phyloP scores from a whole-genome alignment of 2,797 vertebrate genomes.

The Rhinogobio ventralis region DNA sequence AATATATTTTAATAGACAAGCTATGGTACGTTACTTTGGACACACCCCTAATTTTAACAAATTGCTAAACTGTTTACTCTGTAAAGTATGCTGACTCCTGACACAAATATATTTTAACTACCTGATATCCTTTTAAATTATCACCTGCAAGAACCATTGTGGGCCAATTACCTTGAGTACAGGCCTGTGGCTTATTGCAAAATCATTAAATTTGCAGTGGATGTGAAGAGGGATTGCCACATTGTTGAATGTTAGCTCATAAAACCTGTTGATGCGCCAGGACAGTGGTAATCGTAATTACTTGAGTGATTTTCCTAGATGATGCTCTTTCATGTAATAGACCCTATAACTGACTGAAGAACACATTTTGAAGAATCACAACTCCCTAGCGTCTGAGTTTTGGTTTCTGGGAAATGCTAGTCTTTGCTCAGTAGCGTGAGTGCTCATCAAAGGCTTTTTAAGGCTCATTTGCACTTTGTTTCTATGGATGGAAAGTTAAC shows the following conservation, averaged over 20 bases:
- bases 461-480: slow-evolving; percentile 34
- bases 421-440: slow-evolving; percentile 13
- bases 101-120: not conserved
- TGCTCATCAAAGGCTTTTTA: slow-evolving; percentile 25
- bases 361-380: slow-evolving; percentile 6
- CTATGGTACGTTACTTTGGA: not conserved
- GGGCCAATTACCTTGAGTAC: not conserved
- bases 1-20: not conserved
- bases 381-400: slow-evolving; percentile 5
- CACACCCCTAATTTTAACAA: not conserved
- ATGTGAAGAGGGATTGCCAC: not conserved
- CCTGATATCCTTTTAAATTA: slow-evolving; percentile 7
- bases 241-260: not conserved
- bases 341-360: slow-evolving; percentile 5
- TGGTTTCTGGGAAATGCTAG: slow-evolving; percentile 16
- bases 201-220: slow-evolving; percentile 11
- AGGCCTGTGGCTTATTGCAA: not conserved
- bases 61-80: not conserved
- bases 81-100: not conserved
- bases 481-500: slow-evolving; percentile 48
- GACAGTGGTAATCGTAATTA: not conserved
- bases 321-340: not conserved
- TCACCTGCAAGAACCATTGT: not conserved
- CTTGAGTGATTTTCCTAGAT: not conserved
- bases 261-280: not conserved